Evolutionary conservation across 2,888 invertebrate species (phyloP).

Genomic region (Formica aserva): DNA sequence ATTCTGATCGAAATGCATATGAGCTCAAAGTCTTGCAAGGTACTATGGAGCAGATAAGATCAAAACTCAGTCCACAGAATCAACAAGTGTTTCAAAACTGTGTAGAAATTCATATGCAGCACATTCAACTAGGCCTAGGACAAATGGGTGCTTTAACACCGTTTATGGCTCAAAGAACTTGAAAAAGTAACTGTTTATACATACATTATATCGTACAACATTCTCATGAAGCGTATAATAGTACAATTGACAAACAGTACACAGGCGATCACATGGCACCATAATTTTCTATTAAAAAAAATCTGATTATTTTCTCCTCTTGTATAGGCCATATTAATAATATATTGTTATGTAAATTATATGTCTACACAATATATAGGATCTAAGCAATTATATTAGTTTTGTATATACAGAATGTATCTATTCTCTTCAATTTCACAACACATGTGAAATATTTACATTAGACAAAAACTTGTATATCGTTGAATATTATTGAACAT

Average conservation of each 20-base stretch:
- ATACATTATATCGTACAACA: conserved; percentile 34
- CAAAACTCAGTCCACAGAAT: conserved; percentile 91
- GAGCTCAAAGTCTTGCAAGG: conserved; percentile 96
- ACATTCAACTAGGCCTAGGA: conserved; percentile 92
- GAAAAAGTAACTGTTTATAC: conserved; percentile 50
- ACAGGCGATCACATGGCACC: conserved; percentile 43
- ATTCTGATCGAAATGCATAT: conserved; percentile 95
- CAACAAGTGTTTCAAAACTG: conserved; percentile 93
- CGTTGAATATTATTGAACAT: conserved; percentile 57
- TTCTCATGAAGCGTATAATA: conserved; percentile 61
- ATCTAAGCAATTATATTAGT: conserved; percentile 58
- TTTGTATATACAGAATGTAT: conserved; percentile 61
- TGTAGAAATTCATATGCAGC: conserved; percentile 96
- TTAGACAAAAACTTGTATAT: conserved; percentile 51
- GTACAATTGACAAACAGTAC: conserved; percentile 21
- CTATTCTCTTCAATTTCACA: conserved; percentile 58
- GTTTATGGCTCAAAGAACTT: conserved; percentile 84
- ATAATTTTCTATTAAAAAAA: conserved; percentile 63
- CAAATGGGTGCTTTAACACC: conserved; percentile 83
- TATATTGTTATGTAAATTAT: conserved; percentile 60
- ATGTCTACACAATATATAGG: conserved; percentile 59
- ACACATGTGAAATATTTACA: conserved; percentile 48
- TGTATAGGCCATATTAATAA: conserved; percentile 63
- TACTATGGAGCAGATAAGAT: conserved; percentile 95
- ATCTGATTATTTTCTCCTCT: conserved; percentile 70